Base-by-base conservation (phyloP, 2,888 invertebrate species). In the Barypeithes pellucidus region DNA sequence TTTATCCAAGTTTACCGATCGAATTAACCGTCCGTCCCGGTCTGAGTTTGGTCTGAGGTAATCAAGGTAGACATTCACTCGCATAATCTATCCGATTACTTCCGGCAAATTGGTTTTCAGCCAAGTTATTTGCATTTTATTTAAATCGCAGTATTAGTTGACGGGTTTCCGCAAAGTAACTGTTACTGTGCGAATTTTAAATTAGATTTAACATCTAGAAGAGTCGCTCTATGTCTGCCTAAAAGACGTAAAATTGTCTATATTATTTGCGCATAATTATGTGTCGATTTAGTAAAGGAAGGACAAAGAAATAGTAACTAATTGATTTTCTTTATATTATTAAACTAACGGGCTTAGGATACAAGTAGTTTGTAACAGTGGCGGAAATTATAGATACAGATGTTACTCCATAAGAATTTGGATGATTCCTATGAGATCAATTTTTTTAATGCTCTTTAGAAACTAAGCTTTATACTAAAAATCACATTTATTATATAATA, bases 101-200 rank as follows among this genome's bases (percentile, higher is more conserved):
- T 57, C 54, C 29, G 33, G 54, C 54, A 57, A 57, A 57, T 57
- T 57, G 54, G 54, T 57, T 57, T 57, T 33, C 33, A 33, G 54
- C 54, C 29, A 12, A 57, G 16, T 65, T 65, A 47, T 65, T 65
- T 65, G 65, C 65, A 33, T 65, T 65, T 65, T 65, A 65, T 65
- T 47, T 47, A n/a, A 50, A 33, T 50, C 52, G 36, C 39, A n/a
- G 65, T 50, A 36, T 65, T 39, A 29, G 65, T 20, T 65, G 36
- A 65, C 65, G 11, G n/a, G n/a, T 50, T 65, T 65, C 36, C 50
- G 65, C 50, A 63, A 61, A 63, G 33, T 33, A 57, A 57, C 54
- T 11, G 54, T 57, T 18, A 57, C 54, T 18, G 54, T 33, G 54
- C 54, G 24, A 18, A 57, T 24, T 33, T 33, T 57, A 57, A 57